Conservation (phyloP, 2,113 vertebrate species). For the Caretta caretta region DNA sequence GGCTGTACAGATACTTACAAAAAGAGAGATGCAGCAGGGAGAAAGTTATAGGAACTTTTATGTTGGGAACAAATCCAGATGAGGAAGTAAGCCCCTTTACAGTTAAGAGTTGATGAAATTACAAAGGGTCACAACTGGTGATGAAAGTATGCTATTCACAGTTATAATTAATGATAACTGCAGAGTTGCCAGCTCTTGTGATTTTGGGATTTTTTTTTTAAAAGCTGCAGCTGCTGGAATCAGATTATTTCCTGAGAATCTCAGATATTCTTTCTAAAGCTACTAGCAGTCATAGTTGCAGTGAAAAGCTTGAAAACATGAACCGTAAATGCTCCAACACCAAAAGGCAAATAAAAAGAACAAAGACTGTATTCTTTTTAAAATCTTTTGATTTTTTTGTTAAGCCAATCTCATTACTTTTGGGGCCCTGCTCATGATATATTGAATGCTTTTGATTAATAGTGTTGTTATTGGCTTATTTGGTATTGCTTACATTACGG, state of each 20-base stretch:
- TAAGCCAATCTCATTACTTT: neutral
- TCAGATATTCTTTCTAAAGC: neutral
- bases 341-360: neutral
- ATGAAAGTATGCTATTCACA: neutral
- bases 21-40: neutral
- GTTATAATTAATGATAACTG: neutral
- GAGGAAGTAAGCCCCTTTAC: neutral
- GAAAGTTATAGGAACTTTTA: neutral
- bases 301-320: neutral
- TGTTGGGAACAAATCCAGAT: neutral
- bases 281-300: neutral
- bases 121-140: neutral
- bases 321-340: neutral
- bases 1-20: neutral
- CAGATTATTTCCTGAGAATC: rapidly evolving
- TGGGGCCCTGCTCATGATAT: neutral
- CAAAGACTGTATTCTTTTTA: neutral
- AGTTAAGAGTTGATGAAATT: neutral
- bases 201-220: neutral
- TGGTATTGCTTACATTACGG: neutral
- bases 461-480: neutral
- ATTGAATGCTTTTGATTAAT: neutral
- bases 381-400: neutral
- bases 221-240: neutral
- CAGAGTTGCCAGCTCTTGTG: neutral